Base-by-base conservation (phyloP, 2,797 vertebrate genomes). In the Echiichthys vipera region DNA sequence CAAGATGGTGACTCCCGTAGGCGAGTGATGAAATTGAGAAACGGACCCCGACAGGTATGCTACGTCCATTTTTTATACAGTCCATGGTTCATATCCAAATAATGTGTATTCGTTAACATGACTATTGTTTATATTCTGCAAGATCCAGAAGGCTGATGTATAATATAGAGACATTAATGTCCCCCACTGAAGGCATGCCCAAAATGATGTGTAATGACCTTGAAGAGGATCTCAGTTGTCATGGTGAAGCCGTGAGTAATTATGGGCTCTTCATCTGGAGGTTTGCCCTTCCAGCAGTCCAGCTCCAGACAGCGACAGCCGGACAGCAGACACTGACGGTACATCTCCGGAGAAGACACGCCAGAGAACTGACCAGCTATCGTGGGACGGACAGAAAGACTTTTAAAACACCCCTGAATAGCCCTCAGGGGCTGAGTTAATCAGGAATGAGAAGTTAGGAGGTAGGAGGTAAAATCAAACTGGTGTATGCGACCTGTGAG, bases 161-260 rank as follows among this genome's bases (percentile, higher is more conserved):
- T 18, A 4, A 27, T 43, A 29, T 5, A 14, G 5, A 25, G 22
- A 15, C 8, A 50, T 55, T 65, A 39, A 40, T 32, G 5, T n/a
- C 8, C 3, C 29, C 3, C 0, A 9, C 25, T 40, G 6, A 47
- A 43, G n/a, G 5, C 1, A 7, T 24, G 36, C 3, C 20, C 5
- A 30, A 66, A 34, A 58, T 10, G 10, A 12, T 6, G 25, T 22
- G n/a, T 22, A 25, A 73, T 2, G 25, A 98, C 98, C 96, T 97
- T 99, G 87, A 97, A 99, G 50, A 98, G 95, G 84, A 99, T 99
- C 90, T 99, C 98, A 0, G 97, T 99, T 43, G 98, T 99, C 98
- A 99, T 99, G 87, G 98, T 99, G 92, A 99, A 99, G 43, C 98
- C 97, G 0, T 99, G 98, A 29, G 97, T 99, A 82, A 99, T 99